These are phyloP conservation scores for Tillus elongatus DNA, from an alignment of 2,888 invertebrate species.

Conservation along the genomic window DNA sequence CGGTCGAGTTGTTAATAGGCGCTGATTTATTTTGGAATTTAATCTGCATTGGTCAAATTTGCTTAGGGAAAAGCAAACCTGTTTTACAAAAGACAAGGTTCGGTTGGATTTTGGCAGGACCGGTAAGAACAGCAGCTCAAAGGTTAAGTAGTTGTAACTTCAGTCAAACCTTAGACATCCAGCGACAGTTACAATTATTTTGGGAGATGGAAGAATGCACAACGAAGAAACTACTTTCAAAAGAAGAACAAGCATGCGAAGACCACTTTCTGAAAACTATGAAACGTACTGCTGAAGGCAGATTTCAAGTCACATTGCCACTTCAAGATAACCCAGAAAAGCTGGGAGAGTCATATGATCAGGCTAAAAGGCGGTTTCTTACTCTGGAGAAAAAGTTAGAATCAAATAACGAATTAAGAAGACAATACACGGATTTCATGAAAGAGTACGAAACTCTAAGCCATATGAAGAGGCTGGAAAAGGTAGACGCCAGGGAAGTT, in stretches of 20 bases:
- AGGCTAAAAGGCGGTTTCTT: constrained; percentile 6
- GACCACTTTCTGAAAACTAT: constrained; percentile 2
- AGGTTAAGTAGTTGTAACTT: no score
- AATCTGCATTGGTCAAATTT: no score
- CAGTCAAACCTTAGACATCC: no score
- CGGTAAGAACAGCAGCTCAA: no score
- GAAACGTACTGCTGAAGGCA: constrained; percentile 5
- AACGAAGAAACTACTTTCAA: no score
- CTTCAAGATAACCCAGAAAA: background rate
- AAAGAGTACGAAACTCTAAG: constrained; percentile 10
- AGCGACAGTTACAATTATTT: no score
- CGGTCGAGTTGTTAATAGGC: no score
- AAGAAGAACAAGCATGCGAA: constrained; percentile 5
- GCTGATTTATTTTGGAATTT: no score
- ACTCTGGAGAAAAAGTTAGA: constrained; percentile 9
- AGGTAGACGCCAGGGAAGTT: background rate
- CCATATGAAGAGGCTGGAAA: constrained; percentile 10
- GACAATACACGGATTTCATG: constrained; percentile 12
- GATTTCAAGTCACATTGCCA: constrained; percentile 6
- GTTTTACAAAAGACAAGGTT: no score
- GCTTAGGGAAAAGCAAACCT: no score
- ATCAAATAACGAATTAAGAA: constrained; percentile 1
- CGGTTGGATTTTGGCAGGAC: no score
- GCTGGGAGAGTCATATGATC: constrained; percentile 5
- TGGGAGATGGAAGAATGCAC: no score